Conservation (phyloP, 2,113 vertebrate genomes). For the Tenrec ecaudatus region DNA sequence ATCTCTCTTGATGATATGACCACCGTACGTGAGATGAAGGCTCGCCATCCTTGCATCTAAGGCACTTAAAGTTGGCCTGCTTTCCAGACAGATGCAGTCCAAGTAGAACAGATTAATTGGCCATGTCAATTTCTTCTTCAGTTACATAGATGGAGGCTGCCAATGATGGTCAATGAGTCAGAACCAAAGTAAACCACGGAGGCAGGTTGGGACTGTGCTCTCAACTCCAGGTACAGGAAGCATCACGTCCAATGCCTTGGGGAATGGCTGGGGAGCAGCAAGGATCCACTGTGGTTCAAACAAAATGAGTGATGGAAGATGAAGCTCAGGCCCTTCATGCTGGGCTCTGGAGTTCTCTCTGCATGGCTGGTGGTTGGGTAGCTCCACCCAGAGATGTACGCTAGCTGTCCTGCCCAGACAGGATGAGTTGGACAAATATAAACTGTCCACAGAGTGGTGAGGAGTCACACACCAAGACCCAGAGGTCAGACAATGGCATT, state of each 20-base stretch:
- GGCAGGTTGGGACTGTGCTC: not conserved
- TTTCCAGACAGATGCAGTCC: not conserved
- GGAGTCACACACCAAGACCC: accelerated
- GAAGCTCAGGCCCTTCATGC: not conserved
- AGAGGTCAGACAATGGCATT: not conserved
- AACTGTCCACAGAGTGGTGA: not conserved
- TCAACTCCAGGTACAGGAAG: not conserved
- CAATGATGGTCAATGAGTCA: not conserved
- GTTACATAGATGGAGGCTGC: not conserved
- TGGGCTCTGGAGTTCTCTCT: too few relatives aligned
- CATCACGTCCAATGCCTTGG: not conserved
- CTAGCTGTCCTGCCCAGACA: not conserved
- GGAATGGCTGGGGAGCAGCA: not conserved
- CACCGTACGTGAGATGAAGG: too few relatives aligned
- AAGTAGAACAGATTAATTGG: not conserved
- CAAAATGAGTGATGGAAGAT: accelerated
- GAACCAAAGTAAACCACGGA: not conserved
- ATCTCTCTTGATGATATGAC: too few relatives aligned
- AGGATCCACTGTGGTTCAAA: not conserved
- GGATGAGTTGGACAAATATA: not conserved
- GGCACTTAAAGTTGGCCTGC: too few relatives aligned
- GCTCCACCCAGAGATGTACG: accelerated
- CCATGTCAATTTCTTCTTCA: not conserved
- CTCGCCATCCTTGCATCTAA: too few relatives aligned
- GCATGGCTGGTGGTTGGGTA: not conserved